phyloP scores from a whole-genome alignment of 2,797 vertebrate species.

The Moxostoma hubbsi region DNA sequence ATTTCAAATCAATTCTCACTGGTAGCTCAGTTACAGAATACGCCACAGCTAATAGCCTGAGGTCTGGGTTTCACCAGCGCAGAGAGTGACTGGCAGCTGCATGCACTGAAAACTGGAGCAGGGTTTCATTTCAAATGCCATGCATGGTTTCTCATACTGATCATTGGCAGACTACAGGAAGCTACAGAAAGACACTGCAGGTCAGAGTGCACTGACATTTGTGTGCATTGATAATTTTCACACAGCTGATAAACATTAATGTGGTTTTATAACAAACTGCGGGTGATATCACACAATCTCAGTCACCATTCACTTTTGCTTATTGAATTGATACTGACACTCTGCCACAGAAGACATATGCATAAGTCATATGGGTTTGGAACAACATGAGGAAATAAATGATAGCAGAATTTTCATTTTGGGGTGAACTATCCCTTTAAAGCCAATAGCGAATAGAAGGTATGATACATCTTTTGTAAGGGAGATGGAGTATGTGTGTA shows the following conservation, averaged over 20 bases:
- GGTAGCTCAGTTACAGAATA: conserved; percentile 24
- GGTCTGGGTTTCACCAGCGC: conserved; percentile 33
- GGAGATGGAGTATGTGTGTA: background rate
- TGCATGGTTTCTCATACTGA: conserved; percentile 13
- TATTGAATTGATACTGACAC: too few relatives aligned
- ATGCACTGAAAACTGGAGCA: conserved; percentile 5
- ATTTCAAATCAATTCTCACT: conserved; percentile 38
- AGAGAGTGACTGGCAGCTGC: conserved; percentile 36
- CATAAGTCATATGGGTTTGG: too few relatives aligned
- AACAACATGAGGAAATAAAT: too few relatives aligned
- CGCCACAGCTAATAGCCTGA: conserved; percentile 31
- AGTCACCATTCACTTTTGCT: too few relatives aligned
- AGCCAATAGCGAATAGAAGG: too few relatives aligned
- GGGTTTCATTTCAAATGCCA: conserved; percentile 44
- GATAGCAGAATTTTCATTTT: too few relatives aligned
- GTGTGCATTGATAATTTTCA: conserved; percentile 38
- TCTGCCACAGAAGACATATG: too few relatives aligned
- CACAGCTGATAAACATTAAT: background rate
- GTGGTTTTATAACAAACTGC: background rate
- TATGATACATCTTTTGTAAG: background rate
- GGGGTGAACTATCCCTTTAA: background rate
- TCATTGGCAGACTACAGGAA: conserved; percentile 18
- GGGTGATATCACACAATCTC: too few relatives aligned
- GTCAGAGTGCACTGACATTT: conserved; percentile 34
- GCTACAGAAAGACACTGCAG: background rate